Evolutionary conservation across 2,888 invertebrate genomes (phyloP), one percentile per base, ranked within the genome.

Genomic region (Tetranychus piercei): DNA sequence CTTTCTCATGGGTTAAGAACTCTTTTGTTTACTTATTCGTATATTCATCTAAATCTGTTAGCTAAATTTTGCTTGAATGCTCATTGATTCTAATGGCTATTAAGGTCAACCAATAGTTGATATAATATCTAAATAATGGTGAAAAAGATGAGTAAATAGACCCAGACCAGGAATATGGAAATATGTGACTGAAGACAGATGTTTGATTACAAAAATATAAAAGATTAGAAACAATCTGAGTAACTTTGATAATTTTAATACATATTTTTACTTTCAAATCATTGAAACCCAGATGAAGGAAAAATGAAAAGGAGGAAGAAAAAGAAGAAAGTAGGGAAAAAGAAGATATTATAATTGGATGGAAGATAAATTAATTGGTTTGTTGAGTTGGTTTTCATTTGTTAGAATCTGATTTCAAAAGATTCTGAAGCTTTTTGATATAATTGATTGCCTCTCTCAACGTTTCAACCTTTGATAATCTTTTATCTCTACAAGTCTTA

Each of bases 1-100:
- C 34, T 34, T 34, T 4, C 34, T 34, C 34, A 34, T 34, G 34
- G 34, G 34, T 87, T 88, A 81, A 88, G 89, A 82, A 77, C 76
- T 75, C 66, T 65, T 43, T 75, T 72, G 67, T 34, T 55, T 65
- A 64, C 23, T 65, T 34, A 55, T 55, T 55, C 15, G 9, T 55
- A 15, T 7, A 55, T 55, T 15, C 9, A 15, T 55, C 15, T 15
- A 55, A 55, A 55, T 55, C 55, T 55, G 15, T 55, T 55, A 55
- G 11, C 55, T 7, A 55, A 55, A 15, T 55, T 55, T 15, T 55
- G 55, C 15, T 55, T 9, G 15, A 15, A 55, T 9, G 55, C 9
- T 9, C 15, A 15, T 55, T 55, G 11, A 15, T 55, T 15, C 15
- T 8, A 9, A 55, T 55, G 55, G 55, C 15, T 55, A 55, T 55